Conservation (phyloP, 92 coral and sea anemone species). For the Heteractis magnifica region DNA sequence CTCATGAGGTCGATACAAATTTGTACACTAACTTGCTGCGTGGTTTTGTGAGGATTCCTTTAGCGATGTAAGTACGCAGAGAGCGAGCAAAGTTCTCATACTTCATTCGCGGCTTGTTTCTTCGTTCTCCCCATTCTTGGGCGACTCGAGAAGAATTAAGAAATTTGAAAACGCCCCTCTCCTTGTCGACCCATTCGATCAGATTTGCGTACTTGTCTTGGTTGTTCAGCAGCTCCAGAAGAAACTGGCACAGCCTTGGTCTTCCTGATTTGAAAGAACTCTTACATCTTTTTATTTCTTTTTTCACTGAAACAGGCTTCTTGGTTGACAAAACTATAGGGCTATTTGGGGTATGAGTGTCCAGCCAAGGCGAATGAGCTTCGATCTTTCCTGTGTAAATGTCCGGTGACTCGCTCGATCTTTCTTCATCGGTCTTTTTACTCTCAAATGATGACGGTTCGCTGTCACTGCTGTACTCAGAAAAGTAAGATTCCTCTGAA, state of each 20-base stretch:
- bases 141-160: slow-evolving; percentile 91
- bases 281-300: slow-evolving; percentile 43
- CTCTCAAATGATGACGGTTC: slow-evolving; percentile 3
- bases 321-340: not conserved
- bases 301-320: slow-evolving; percentile 12
- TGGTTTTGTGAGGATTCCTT: slow-evolving; percentile 91
- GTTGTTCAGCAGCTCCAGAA: slow-evolving; percentile 74
- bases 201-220: slow-evolving; percentile 83
- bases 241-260: slow-evolving; percentile 94
- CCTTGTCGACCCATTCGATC: slow-evolving; percentile 96
- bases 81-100: slow-evolving; percentile 99
- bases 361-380: slow-evolving; percentile 21
- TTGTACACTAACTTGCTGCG: slow-evolving; percentile 93
- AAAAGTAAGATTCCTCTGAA: slow-evolving; percentile 17
- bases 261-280: slow-evolving; percentile 74
- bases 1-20: slow-evolving; percentile 43
- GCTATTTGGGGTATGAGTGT: not conserved
- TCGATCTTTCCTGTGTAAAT: not conserved
- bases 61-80: slow-evolving; percentile 94
- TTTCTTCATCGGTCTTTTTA: slow-evolving; percentile 13
- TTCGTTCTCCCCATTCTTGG: slow-evolving; percentile 89
- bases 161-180: slow-evolving; percentile 92
- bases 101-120: slow-evolving; percentile 96
- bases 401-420: slow-evolving; percentile 8
- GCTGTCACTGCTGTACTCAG: slow-evolving; percentile 43